Evolutionary conservation across 92 coral and sea anemone species (phyloP).

Genomic region (Actinernus sp.): DNA sequence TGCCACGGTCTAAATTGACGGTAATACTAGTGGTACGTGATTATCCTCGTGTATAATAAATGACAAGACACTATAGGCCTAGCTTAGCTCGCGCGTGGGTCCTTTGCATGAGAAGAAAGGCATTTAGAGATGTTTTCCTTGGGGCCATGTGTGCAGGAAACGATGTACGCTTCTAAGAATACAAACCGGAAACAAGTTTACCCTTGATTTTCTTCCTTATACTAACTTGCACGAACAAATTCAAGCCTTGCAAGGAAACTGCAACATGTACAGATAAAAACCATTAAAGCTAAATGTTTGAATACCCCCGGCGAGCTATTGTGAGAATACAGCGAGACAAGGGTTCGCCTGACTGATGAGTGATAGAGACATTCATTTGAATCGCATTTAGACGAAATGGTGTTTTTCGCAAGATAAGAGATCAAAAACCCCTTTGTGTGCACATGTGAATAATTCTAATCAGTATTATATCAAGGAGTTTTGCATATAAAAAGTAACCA

Average conservation of each 20-base stretch:
- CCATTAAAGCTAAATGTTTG: no score
- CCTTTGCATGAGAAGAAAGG: neutral
- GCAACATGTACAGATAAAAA: no score
- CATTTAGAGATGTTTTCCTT: neutral
- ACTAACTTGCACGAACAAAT: no score
- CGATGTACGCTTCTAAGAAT: neutral
- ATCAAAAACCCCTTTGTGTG: constrained; percentile 63
- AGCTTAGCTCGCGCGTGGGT: neutral
- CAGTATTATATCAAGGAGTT: constrained; percentile 38
- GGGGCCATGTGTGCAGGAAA: neutral
- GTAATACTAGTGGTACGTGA: no score
- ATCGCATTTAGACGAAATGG: constrained; percentile 26
- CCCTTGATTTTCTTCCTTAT: no score
- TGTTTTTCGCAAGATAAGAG: constrained; percentile 39
- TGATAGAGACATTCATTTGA: no score
- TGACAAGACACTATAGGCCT: neutral
- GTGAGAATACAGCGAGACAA: no score
- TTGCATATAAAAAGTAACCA: constrained; percentile 52
- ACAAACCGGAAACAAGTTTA: no score
- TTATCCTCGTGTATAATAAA: neutral
- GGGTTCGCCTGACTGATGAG: no score
- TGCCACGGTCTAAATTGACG: no score
- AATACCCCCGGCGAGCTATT: no score
- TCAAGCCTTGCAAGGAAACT: no score
- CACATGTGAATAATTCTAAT: constrained; percentile 63